These are phyloP conservation scores for Perccottus glenii DNA, from an alignment of 2,113 vertebrate genomes.

Conservation along the genomic window DNA sequence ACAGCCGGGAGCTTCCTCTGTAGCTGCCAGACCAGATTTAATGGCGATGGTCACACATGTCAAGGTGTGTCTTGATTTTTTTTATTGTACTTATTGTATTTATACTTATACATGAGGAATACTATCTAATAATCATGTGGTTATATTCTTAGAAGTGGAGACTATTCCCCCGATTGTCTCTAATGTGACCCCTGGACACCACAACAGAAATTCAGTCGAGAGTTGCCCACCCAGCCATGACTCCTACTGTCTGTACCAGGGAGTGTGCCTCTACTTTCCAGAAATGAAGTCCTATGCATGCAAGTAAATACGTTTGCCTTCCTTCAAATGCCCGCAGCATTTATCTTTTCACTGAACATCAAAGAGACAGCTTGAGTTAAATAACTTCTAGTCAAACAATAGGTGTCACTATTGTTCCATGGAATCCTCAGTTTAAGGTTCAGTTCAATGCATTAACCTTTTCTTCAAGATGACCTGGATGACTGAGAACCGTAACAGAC, in stretches of 20 bases:
- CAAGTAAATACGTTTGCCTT: slow-evolving; percentile 82
- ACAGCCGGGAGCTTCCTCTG: slow-evolving; percentile 79
- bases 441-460: no score
- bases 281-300: slow-evolving; percentile 86
- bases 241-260: slow-evolving; percentile 87
- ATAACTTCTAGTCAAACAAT: slow-evolving; percentile 30
- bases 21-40: slow-evolving; percentile 55
- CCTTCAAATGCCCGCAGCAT: no score
- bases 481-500: no score
- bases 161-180: slow-evolving; percentile 34
- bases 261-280: slow-evolving; percentile 86
- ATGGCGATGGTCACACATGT: slow-evolving; percentile 63
- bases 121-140: neutral
- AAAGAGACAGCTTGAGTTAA: neutral
- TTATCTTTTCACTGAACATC: no score
- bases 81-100: neutral
- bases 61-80: slow-evolving; percentile 52
- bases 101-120: neutral
- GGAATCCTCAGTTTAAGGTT: neutral
- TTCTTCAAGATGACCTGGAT: no score
- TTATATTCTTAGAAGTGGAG: slow-evolving; percentile 30
- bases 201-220: slow-evolving; percentile 40
- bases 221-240: slow-evolving; percentile 83
- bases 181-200: slow-evolving; percentile 58
- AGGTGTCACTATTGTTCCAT: slow-evolving; percentile 71